These are phyloP conservation scores for Heliconius himera DNA, from an alignment of 1,140 invertebrate species.

Conservation along the genomic window DNA sequence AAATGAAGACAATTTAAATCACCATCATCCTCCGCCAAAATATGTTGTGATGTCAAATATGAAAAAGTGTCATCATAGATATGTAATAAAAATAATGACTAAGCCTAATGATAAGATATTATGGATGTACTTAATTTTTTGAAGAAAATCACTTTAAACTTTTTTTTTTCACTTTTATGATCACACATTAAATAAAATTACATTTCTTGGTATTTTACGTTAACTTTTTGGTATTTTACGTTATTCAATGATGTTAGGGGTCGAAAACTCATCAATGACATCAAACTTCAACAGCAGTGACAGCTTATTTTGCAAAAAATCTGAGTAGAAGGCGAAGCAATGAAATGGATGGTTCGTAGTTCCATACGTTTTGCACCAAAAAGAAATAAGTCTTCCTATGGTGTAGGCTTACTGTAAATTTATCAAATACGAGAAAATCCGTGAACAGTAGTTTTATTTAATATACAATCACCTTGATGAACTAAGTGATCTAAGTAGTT, in stretches of 20 bases:
- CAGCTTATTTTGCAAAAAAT: too few relatives aligned
- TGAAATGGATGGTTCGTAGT: not conserved
- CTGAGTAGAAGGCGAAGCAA: not conserved
- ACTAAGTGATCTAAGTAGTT: too few relatives aligned
- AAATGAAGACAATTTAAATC: conserved; percentile 6
- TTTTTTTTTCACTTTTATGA: too few relatives aligned
- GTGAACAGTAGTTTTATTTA: not conserved
- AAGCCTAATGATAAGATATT: not conserved
- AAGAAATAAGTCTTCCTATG: not conserved
- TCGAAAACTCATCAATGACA: too few relatives aligned
- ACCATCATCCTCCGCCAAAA: conserved; percentile 24
- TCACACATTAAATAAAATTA: too few relatives aligned
- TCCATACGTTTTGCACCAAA: not conserved
- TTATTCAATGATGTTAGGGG: too few relatives aligned
- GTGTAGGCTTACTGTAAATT: not conserved
- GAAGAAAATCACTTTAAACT: too few relatives aligned
- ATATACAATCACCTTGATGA: not conserved
- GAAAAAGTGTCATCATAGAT: conserved; percentile 27
- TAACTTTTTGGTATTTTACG: too few relatives aligned
- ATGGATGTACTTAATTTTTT: not conserved
- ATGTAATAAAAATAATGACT: not conserved
- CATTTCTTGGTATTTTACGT: too few relatives aligned
- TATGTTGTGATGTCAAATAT: conserved; percentile 24
- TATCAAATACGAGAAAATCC: not conserved
- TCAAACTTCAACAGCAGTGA: too few relatives aligned